Evolutionary conservation across 1,140 invertebrate genomes (phyloP).

Genomic region (Artemia franciscana): DNA sequence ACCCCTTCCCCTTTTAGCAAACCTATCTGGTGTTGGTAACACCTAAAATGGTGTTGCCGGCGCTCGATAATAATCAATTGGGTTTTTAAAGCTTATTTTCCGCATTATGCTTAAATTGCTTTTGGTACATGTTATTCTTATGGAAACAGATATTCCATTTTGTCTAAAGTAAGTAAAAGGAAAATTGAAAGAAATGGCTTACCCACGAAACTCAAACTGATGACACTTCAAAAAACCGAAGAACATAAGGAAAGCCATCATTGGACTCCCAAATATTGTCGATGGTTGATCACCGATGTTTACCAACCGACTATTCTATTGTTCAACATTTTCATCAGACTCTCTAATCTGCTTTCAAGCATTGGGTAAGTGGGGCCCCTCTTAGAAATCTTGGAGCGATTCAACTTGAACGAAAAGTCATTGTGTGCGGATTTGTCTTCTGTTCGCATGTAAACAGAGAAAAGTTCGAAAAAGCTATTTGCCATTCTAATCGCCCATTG

Average conservation of each 20-base stretch:
- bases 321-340: background rate
- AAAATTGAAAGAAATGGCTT: no score
- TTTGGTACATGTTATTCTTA: no score
- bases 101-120: no score
- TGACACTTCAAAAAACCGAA: background rate
- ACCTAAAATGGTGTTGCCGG: no score
- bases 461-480: background rate
- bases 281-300: background rate
- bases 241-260: background rate
- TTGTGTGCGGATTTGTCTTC: background rate
- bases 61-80: no score
- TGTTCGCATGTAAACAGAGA: background rate
- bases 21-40: no score
- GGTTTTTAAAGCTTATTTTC: no score
- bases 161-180: no score
- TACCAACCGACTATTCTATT: background rate
- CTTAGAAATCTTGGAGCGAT: background rate
- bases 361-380: background rate
- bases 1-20: no score
- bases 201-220: no score
- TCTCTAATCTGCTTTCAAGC: background rate
- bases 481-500: background rate
- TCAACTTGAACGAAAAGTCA: background rate
- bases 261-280: background rate
- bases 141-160: no score